Conservation (phyloP, 2,113 vertebrate genomes). For the Ochotona princeps region DNA sequence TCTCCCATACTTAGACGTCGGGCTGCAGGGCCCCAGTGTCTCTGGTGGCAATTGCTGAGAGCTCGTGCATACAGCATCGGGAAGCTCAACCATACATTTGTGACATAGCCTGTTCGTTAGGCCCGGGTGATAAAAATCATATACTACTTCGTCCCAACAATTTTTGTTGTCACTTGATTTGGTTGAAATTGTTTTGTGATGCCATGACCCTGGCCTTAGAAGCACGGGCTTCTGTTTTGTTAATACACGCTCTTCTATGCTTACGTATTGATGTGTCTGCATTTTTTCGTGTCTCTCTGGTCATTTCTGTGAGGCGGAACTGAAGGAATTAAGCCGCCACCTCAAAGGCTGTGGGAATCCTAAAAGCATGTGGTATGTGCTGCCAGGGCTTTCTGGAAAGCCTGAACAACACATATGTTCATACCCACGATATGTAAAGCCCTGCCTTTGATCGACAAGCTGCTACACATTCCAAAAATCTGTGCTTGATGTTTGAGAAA, state of each 20-base stretch:
- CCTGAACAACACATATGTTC: neutral
- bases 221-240: neutral
- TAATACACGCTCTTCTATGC: neutral
- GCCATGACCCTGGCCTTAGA: neutral
- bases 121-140: neutral
- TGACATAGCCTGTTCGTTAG: neutral
- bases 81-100: constrained; percentile 32
- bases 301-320: neutral
- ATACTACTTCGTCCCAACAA: neutral
- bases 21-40: constrained; percentile 10
- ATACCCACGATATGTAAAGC: neutral
- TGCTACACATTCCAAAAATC: neutral
- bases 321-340: neutral
- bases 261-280: neutral
- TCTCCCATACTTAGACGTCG: neutral
- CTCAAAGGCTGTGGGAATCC: neutral
- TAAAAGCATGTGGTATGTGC: constrained; percentile 3
- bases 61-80: constrained; percentile 11
- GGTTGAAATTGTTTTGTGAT: constrained; percentile 41
- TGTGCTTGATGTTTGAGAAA: neutral
- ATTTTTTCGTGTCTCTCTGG: neutral
- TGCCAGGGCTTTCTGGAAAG: neutral
- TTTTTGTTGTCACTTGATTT: constrained; percentile 28
- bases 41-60: constrained; percentile 6
- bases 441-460: neutral